Percentiles rank a stretch among this genome's conserved stretches.
phyloP scores from a whole-genome alignment of 2,797 vertebrate species.

The Lutjanus argentimaculatus region DNA sequence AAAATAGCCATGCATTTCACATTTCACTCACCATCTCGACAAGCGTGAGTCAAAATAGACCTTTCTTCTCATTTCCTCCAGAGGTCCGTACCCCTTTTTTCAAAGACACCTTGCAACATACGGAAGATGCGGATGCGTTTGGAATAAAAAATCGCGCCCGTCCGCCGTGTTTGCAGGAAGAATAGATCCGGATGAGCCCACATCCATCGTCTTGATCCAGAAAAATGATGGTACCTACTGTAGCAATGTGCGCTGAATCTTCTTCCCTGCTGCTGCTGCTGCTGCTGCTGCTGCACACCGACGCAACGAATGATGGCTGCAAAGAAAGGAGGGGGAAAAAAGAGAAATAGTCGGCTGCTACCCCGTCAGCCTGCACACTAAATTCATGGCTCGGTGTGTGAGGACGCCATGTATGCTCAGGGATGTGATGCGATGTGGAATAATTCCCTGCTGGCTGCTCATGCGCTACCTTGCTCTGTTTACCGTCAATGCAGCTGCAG shows the following conservation, averaged over 20 bases:
- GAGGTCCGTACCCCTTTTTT: constrained; percentile 52
- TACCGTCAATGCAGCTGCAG: constrained; percentile 82
- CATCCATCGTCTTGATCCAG: constrained; percentile 79
- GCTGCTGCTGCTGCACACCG: constrained; percentile 46
- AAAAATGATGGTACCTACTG: constrained; percentile 51
- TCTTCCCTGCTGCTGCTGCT: background rate
- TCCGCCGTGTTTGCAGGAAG: constrained; percentile 65
- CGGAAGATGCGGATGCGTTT: constrained; percentile 62
- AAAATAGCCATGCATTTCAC: constrained; percentile 62
- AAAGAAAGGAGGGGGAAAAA: background rate
- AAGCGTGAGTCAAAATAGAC: constrained; percentile 79
- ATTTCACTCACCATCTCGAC: constrained; percentile 85
- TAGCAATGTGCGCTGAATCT: constrained; percentile 53
- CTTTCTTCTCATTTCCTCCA: constrained; percentile 76
- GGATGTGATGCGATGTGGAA: constrained; percentile 84
- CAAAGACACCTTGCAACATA: constrained; percentile 74
- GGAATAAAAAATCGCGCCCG: constrained; percentile 58
- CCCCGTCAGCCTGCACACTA: constrained; percentile 50
- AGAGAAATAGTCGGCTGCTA: constrained; percentile 28
- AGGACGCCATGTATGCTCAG: constrained; percentile 78
- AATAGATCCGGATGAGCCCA: constrained; percentile 60
- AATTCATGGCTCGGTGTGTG: constrained; percentile 65
- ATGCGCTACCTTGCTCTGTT: constrained; percentile 83
- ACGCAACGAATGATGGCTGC: constrained; percentile 64
- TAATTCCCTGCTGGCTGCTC: constrained; percentile 82